Evolutionary conservation across 2,797 vertebrate genomes (phyloP).

Genomic region (Leuciscus waleckii): DNA sequence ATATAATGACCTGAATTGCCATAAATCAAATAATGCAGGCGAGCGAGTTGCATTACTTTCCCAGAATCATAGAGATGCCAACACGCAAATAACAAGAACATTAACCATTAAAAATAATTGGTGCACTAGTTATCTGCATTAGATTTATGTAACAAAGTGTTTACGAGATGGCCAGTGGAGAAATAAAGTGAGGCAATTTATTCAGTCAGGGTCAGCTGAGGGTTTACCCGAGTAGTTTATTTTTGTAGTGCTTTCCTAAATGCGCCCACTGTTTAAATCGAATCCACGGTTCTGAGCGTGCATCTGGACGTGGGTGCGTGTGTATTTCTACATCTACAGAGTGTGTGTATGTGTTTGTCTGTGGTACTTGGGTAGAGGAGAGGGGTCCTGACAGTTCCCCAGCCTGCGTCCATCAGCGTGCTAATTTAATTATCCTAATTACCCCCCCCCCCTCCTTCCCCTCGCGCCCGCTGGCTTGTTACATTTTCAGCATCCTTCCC

Average conservation of each 20-base stretch:
- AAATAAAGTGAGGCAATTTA: constrained; percentile 59
- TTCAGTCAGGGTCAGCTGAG: constrained; percentile 57
- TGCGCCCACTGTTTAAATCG: constrained; percentile 7
- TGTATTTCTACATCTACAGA: constrained; percentile 26
- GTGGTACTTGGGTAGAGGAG: constrained; percentile 54
- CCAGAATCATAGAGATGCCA: constrained; percentile 43
- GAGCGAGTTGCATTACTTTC: constrained; percentile 47
- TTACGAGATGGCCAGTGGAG: constrained; percentile 53
- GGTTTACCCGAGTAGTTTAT: constrained; percentile 6
- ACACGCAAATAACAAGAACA: constrained; percentile 64
- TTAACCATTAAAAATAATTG: constrained; percentile 76
- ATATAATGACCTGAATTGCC: constrained; percentile 43
- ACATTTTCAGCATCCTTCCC: constrained; percentile 60
- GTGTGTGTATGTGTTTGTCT: constrained; percentile 44
- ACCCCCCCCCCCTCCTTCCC: constrained; percentile 57
- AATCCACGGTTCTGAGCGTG: neutral
- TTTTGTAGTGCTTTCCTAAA: constrained; percentile 8
- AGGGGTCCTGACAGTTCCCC: constrained; percentile 70
- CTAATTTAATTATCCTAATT: constrained; percentile 86
- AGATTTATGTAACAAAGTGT: constrained; percentile 60
- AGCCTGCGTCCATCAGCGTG: constrained; percentile 77
- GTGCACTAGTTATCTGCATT: constrained; percentile 59
- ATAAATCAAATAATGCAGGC: constrained; percentile 59
- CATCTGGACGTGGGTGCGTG: constrained; percentile 26
- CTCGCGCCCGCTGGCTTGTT: constrained; percentile 16